Conservation (phyloP, 2,797 vertebrate species). For the Clarias pachynema region DNA sequence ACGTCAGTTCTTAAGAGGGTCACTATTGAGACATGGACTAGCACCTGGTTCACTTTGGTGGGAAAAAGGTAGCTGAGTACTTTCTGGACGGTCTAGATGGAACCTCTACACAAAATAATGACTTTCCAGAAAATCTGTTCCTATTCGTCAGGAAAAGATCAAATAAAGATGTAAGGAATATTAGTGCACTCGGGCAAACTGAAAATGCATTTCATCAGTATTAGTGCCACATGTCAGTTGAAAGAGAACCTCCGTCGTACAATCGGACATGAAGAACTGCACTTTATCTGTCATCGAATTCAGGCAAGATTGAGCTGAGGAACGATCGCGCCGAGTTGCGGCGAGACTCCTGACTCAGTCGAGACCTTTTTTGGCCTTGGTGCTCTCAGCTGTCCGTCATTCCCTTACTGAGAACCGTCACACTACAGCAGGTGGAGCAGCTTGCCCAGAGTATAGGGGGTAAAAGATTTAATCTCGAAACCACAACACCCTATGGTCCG, state of each 20-base stretch:
- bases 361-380: slow-evolving; percentile 21
- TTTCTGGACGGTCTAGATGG: no score
- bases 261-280: background rate
- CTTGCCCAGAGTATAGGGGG: slow-evolving; percentile 36
- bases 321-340: background rate
- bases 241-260: background rate
- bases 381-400: slow-evolving; percentile 18
- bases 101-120: no score
- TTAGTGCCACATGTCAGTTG: background rate
- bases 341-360: background rate
- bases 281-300: no score
- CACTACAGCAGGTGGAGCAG: slow-evolving; percentile 21
- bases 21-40: no score
- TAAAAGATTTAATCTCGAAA: slow-evolving; percentile 38
- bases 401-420: background rate
- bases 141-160: background rate
- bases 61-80: no score
- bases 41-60: no score
- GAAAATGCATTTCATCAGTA: background rate
- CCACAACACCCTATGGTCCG: slow-evolving; percentile 39
- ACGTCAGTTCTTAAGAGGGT: no score
- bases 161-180: background rate
- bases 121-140: no score
- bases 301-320: no score
- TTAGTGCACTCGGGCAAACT: background rate